These are phyloP conservation scores for Megalops atlanticus DNA, from an alignment of 2,113 vertebrate genomes.

Conservation along the genomic window DNA sequence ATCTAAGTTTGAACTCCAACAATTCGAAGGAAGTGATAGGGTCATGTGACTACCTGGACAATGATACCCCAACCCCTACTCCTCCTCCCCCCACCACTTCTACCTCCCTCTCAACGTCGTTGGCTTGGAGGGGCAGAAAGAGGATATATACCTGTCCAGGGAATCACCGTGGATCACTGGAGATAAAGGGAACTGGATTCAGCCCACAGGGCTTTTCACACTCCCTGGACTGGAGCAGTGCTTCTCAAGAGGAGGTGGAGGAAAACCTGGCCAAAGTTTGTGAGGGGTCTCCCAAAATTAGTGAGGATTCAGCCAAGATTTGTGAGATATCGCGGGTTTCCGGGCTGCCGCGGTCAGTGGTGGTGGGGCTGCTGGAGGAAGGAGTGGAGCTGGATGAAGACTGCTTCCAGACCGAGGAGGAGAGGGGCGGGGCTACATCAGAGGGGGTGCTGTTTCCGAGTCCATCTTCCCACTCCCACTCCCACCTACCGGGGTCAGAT, in stretches of 20 bases:
- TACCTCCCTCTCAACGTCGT: slow-evolving; percentile 48
- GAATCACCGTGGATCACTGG: slow-evolving; percentile 72
- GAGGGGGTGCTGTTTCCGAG: slow-evolving; percentile 46
- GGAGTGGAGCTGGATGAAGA: slow-evolving; percentile 75
- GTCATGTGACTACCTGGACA: slow-evolving; percentile 54
- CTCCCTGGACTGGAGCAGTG: slow-evolving; percentile 68
- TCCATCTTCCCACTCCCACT: slow-evolving; percentile 24
- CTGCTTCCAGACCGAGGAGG: slow-evolving; percentile 67
- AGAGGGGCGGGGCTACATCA: slow-evolving; percentile 25
- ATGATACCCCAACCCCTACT: slow-evolving; percentile 48
- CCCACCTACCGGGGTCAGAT: neutral
- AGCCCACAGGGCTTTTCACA: slow-evolving; percentile 64
- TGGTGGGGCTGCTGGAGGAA: slow-evolving; percentile 77
- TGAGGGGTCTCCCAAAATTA: slow-evolving; percentile 57
- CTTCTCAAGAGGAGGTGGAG: slow-evolving; percentile 49
- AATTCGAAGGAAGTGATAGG: slow-evolving; percentile 51
- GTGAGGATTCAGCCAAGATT: slow-evolving; percentile 69
- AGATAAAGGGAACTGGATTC: slow-evolving; percentile 57
- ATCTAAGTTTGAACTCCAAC: slow-evolving; percentile 49
- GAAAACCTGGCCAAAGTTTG: slow-evolving; percentile 58
- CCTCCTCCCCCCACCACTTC: slow-evolving; percentile 57
- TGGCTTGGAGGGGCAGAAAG: slow-evolving; percentile 69
- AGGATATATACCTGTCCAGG: slow-evolving; percentile 77
- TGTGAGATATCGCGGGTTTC: slow-evolving; percentile 75
- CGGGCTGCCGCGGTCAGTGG: slow-evolving; percentile 69